Conservation (phyloP, 2,113 vertebrate genomes). For the Xyrauchen texanus region DNA sequence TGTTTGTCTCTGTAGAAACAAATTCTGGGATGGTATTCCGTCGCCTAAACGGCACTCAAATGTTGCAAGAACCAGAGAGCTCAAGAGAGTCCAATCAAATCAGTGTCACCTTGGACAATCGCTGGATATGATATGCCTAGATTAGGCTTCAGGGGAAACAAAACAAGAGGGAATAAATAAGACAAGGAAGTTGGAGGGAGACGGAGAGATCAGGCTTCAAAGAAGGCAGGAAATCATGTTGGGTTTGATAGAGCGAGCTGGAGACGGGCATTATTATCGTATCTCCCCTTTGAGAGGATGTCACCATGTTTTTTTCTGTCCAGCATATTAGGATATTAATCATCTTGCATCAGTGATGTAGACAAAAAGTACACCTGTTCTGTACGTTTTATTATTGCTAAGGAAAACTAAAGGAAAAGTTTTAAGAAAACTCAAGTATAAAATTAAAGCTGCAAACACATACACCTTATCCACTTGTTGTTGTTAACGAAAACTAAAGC, state of each 20-base stretch:
- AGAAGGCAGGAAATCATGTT: slow-evolving; percentile 6
- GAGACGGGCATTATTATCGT: slow-evolving; percentile 6
- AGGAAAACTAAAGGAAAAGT: too few species aligned
- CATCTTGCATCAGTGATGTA: not conserved
- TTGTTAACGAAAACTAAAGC: too few species aligned
- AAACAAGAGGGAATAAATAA: slow-evolving; percentile 13
- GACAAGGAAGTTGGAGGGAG: not conserved
- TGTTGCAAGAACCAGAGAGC: slow-evolving; percentile 4
- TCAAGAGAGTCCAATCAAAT: slow-evolving; percentile 36
- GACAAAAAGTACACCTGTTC: slow-evolving; percentile 10
- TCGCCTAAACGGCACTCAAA: not conserved
- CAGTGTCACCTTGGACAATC: slow-evolving; percentile 47
- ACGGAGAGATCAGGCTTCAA: slow-evolving; percentile 13
- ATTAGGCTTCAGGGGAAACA: slow-evolving; percentile 33
- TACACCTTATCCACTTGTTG: too few species aligned
- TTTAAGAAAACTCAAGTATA: too few species aligned
- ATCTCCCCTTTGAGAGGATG: slow-evolving; percentile 33
- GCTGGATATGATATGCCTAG: slow-evolving; percentile 26
- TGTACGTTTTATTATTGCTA: not conserved
- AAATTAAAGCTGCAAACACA: too few species aligned
- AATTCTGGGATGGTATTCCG: slow-evolving; percentile 6
- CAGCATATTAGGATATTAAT: too few species aligned
- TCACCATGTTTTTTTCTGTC: not conserved
- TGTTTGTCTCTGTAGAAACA: slow-evolving; percentile 7
- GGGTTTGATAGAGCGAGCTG: slow-evolving; percentile 4